These are phyloP conservation scores for Vannuccia rotundouncinata DNA, from an alignment of 2,888 invertebrate species.

Conservation along the genomic window DNA sequence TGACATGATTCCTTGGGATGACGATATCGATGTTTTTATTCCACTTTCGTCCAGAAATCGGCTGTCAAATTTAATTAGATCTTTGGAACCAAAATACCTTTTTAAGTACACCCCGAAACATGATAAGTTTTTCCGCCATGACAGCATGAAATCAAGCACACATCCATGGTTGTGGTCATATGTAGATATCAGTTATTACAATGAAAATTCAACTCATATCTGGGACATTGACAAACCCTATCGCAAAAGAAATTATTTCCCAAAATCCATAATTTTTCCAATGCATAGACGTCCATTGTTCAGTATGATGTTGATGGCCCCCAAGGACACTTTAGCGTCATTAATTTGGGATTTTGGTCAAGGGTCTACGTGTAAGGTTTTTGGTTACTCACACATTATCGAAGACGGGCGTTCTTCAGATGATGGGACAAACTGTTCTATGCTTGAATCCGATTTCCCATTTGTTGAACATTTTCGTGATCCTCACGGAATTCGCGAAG, in stretches of 20 bases:
- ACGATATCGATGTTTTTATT: conserved; percentile 41
- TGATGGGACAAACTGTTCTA: not conserved
- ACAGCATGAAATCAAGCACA: conserved; percentile 14
- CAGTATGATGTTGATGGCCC: conserved; percentile 39
- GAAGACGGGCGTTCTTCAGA: conserved; percentile 28
- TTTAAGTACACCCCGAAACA: not conserved
- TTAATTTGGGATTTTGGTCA: conserved; percentile 39
- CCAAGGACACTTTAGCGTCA: conserved; percentile 39
- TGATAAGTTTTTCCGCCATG: conserved; percentile 40
- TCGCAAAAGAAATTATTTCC: conserved; percentile 34
- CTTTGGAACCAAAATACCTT: conserved; percentile 22
- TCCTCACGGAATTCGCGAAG: conserved; percentile 9
- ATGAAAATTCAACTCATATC: conserved; percentile 42
- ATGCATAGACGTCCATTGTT: conserved; percentile 42
- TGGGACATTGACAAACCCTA: conserved; percentile 41
- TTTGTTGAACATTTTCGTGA: conserved; percentile 34
- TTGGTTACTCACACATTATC: conserved; percentile 41
- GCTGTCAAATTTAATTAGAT: not conserved
- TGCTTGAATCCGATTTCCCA: not conserved
- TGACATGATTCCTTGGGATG: conserved; percentile 42
- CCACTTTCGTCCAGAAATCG: not conserved
- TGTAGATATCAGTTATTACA: conserved; percentile 42
- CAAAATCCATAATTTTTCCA: conserved; percentile 41
- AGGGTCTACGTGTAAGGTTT: conserved; percentile 35
- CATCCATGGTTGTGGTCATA: conserved; percentile 43